phyloP scores from a whole-genome alignment of 2,888 invertebrate species.

The Euproctis similis region DNA sequence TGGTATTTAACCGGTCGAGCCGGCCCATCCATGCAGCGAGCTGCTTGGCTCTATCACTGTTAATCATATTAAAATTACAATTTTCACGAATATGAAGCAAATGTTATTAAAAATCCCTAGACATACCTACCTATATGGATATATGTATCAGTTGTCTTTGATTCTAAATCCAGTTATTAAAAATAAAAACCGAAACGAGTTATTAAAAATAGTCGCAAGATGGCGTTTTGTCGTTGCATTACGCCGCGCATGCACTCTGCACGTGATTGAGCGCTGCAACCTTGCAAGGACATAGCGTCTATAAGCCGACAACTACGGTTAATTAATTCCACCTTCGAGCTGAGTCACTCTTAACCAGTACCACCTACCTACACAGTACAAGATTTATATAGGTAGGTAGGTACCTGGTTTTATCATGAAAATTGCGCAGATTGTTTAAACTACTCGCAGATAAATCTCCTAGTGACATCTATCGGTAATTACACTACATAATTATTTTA shows the following conservation, averaged over 20 bases:
- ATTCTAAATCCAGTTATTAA: no score
- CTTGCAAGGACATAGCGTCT: slow-evolving; percentile 73
- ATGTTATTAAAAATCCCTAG: no score
- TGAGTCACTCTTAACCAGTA: slow-evolving; percentile 55
- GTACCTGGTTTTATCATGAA: slow-evolving; percentile 8
- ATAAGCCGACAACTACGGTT: slow-evolving; percentile 52
- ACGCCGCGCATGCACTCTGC: slow-evolving; percentile 30
- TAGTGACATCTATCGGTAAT: slow-evolving; percentile 16
- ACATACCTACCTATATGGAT: no score
- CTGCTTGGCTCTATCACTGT: no score
- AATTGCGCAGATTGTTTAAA: slow-evolving; percentile 9
- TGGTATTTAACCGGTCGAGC: no score
- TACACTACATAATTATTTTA: neutral
- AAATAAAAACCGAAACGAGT: no score
- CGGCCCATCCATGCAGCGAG: no score
- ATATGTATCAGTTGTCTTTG: no score
- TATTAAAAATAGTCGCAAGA: no score
- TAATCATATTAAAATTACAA: no score
- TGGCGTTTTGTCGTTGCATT: slow-evolving; percentile 10
- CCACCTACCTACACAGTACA: slow-evolving; percentile 3
- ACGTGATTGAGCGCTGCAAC: slow-evolving; percentile 56
- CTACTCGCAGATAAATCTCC: no score
- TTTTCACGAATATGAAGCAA: no score
- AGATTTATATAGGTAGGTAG: neutral
- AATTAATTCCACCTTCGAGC: slow-evolving; percentile 67